Conservation (phyloP, 1,140 invertebrate genomes). For the Bemisia tabaci region DNA sequence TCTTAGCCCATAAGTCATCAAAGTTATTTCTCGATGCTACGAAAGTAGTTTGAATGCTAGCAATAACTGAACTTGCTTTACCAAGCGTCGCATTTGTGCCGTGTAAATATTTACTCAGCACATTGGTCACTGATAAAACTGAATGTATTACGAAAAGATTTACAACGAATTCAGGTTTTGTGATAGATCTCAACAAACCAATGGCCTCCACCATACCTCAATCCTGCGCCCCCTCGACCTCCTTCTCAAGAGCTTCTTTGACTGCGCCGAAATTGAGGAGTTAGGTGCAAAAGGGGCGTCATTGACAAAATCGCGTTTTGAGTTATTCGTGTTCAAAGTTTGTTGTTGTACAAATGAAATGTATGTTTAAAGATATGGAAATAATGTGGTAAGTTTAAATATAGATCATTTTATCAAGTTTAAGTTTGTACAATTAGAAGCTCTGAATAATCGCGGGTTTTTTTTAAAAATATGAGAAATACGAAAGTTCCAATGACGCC, state of each 20-base stretch:
- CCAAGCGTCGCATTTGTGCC: constrained; percentile 4
- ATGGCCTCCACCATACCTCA: constrained; percentile 8
- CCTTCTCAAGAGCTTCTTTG: constrained; percentile 11
- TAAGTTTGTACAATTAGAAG: too few species aligned
- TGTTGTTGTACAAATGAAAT: too few species aligned
- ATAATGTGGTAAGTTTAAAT: too few species aligned
- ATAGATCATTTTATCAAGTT: too few species aligned
- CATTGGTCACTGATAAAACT: constrained; percentile 8
- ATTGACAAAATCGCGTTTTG: too few species aligned
- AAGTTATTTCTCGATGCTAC: constrained; percentile 4
- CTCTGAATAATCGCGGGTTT: too few species aligned
- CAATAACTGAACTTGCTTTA: constrained; percentile 1
- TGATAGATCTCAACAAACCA: constrained; percentile 13
- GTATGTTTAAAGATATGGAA: too few species aligned
- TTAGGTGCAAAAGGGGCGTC: too few species aligned
- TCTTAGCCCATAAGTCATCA: constrained; percentile 1
- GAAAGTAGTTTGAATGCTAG: constrained; percentile 4
- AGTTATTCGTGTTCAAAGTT: too few species aligned
- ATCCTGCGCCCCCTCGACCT: constrained; percentile 11
- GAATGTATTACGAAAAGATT: constrained; percentile 7
- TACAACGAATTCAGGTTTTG: constrained; percentile 12
- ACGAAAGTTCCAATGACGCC: too few species aligned
- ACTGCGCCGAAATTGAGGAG: constrained; percentile 1
- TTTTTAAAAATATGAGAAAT: too few species aligned
- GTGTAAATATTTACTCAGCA: constrained; percentile 7